These are phyloP conservation scores for Ctena decussata DNA, from an alignment of 2,888 invertebrate species.

Conservation along the genomic window DNA sequence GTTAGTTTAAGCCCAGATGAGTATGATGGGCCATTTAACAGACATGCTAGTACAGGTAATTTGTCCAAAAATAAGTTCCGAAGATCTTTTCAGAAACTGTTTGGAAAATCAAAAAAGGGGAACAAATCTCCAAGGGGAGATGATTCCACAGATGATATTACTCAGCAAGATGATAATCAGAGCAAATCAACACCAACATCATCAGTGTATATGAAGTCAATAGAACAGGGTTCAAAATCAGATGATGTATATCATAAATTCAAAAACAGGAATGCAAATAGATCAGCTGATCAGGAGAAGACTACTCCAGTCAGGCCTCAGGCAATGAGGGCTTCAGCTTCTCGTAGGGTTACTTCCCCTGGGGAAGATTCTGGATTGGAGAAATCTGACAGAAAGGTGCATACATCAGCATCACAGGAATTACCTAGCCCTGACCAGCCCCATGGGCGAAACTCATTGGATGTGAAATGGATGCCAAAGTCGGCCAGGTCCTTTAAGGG, in stretches of 20 bases:
- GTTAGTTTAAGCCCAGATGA: slow-evolving; percentile 73
- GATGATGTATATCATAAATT: slow-evolving; percentile 82
- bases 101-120: slow-evolving; percentile 69
- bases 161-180: background rate
- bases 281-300: slow-evolving; percentile 56
- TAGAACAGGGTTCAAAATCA: slow-evolving; percentile 75
- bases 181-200: slow-evolving; percentile 30
- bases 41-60: slow-evolving; percentile 56
- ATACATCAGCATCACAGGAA: background rate
- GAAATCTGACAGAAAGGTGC: background rate
- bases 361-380: slow-evolving; percentile 9
- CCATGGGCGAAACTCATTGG: slow-evolving; percentile 71
- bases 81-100: slow-evolving; percentile 77
- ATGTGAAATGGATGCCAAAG: slow-evolving; percentile 70
- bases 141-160: background rate
- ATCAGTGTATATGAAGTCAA: slow-evolving; percentile 76
- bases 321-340: slow-evolving; percentile 67
- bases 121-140: slow-evolving; percentile 36
- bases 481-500: slow-evolving; percentile 69
- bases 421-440: background rate
- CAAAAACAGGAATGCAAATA: slow-evolving; percentile 79
- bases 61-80: slow-evolving; percentile 78
- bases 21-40: slow-evolving; percentile 64
- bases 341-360: slow-evolving; percentile 53
- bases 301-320: slow-evolving; percentile 47